Base-by-base conservation (phyloP, 2,888 invertebrate genomes). In the Penaeus monodon region DNA sequence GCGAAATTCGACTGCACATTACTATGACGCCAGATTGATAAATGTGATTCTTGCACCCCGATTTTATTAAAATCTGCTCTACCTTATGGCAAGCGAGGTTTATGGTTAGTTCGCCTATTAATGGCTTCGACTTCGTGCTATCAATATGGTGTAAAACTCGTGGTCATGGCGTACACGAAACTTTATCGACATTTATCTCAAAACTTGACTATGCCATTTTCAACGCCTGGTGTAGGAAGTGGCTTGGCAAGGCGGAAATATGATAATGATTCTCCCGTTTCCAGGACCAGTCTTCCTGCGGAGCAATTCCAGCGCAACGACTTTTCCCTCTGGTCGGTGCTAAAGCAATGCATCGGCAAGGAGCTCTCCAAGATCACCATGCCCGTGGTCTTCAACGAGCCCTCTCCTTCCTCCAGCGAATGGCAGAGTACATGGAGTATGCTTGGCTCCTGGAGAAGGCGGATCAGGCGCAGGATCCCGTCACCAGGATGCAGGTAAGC, bases 351-450 rank as follows among this genome's bases (percentile, higher is more conserved):
- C 93, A 96, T 97, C 91, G 97, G 91, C 81, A 96, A 96, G 94
- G 98, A 98, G 93, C 94, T 98, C 91, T 97, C 97, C 92, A 98
- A 98, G 94, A 97, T 98, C 93, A 97, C 98, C 66, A 98, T 98
- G 97, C 98, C 98, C 89, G 97, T 98, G 90, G 96, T 97, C 91
- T 97, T 98, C 94, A 99, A 98, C 93, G 98, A 99, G 93, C 98
- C 98, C 94, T 99, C 20, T 97, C 97, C 91, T 98, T 98, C 93
- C 95, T 99, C 70, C 98, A 99, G 94, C 94, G 98, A 88, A 95
- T 98, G 93, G 95, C 97, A 70, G 98, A 99, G 93, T 97, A 97
- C 92, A 95, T 98, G 95, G 98, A 98, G 92, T 98, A 98, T 92
- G 95, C 96, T 14, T 93, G 94, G 91, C 92, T 96, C 74, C 93